These are phyloP conservation scores for Netelia fuscicornis DNA, from an alignment of 2,888 invertebrate genomes.

Conservation along the genomic window DNA sequence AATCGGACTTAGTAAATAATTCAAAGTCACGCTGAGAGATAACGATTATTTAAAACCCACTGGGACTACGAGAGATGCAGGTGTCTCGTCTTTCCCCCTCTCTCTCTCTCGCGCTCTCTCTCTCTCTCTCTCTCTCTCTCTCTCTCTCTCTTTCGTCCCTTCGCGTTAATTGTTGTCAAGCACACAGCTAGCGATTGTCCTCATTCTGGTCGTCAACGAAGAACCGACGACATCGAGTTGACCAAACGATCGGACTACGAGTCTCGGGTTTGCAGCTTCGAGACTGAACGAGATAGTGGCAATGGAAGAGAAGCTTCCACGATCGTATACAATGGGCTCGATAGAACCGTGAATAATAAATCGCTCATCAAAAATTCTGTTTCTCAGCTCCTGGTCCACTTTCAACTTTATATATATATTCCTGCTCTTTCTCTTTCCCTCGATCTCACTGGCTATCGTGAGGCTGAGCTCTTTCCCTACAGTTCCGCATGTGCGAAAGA, in stretches of 20 bases:
- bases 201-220: not conserved
- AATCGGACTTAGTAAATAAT: constrained; percentile 52
- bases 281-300: constrained; percentile 1
- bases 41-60: constrained; percentile 58
- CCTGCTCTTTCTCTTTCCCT: constrained; percentile 45
- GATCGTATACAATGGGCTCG: constrained; percentile 76
- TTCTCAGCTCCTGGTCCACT: constrained; percentile 71
- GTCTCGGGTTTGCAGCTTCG: not conserved
- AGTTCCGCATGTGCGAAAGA: constrained; percentile 19
- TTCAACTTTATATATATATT: constrained; percentile 13
- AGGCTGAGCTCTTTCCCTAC: constrained; percentile 55
- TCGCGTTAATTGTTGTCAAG: constrained; percentile 48
- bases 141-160: not conserved
- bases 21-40: constrained; percentile 54
- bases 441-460: constrained; percentile 58
- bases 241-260: constrained; percentile 20
- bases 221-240: constrained; percentile 2
- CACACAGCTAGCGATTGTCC: not conserved
- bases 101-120: constrained; percentile 17
- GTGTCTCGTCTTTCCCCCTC: constrained; percentile 6
- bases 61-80: constrained; percentile 32
- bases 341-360: constrained; percentile 79
- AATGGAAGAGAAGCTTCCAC: constrained; percentile 65
- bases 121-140: constrained; percentile 36
- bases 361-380: constrained; percentile 82